Conservation (phyloP, 2,888 invertebrate species). For the Patella caerulea region DNA sequence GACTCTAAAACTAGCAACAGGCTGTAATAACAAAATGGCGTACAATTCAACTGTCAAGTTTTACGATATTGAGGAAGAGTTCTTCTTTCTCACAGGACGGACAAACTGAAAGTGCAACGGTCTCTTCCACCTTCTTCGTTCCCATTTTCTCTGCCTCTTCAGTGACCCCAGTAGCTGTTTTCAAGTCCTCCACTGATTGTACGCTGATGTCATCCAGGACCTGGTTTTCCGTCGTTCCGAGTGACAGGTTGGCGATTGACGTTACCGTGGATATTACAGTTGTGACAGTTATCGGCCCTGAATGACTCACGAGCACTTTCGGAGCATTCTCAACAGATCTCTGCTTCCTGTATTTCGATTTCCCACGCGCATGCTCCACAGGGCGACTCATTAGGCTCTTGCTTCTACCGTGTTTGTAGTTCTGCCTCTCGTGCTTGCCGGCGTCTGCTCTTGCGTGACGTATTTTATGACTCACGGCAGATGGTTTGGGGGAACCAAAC, state of each 20-base stretch:
- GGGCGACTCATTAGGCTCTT: background rate
- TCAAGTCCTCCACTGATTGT: too few species aligned
- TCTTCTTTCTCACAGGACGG: too few species aligned
- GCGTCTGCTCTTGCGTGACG: background rate
- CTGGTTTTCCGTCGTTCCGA: background rate
- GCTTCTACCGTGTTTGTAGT: background rate
- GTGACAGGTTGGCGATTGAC: background rate
- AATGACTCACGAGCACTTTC: background rate
- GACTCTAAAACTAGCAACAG: too few species aligned
- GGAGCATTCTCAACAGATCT: background rate
- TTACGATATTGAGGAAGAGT: too few species aligned
- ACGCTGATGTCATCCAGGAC: too few species aligned
- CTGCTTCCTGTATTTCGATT: background rate
- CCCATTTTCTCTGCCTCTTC: too few species aligned
- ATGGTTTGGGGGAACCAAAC: background rate
- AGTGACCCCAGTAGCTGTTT: too few species aligned
- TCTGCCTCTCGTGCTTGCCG: background rate
- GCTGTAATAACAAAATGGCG: too few species aligned
- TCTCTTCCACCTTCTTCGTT: too few species aligned
- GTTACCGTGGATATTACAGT: background rate
- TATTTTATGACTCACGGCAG: background rate
- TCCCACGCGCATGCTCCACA: background rate
- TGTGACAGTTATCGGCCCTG: background rate
- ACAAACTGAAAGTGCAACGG: too few species aligned
- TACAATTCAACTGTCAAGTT: too few species aligned